A percentile compares a stretch with the other conserved stretches of the same genome.
phyloP scores from a whole-genome alignment of 1,140 invertebrate species.

The Heliothis subflexa region DNA sequence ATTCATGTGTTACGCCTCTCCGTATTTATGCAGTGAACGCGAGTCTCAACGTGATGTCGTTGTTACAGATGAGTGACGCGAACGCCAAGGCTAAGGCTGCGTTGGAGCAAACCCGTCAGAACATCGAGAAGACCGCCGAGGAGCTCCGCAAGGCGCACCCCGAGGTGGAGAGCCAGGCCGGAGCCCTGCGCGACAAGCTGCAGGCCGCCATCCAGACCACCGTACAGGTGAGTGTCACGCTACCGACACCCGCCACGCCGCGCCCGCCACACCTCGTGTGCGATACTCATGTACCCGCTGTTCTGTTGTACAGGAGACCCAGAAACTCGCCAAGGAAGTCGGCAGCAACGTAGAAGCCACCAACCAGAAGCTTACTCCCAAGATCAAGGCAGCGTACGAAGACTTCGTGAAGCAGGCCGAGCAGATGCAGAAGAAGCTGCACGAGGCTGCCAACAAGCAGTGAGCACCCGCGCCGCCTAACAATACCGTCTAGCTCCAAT shows the following conservation, averaged over 20 bases:
- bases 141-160: slow-evolving; percentile 76
- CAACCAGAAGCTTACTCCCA: slow-evolving; percentile 76
- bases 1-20: background rate
- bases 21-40: background rate
- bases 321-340: slow-evolving; percentile 76
- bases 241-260: no score
- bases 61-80: slow-evolving; percentile 70
- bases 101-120: slow-evolving; percentile 62
- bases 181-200: slow-evolving; percentile 65
- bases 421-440: slow-evolving; percentile 76
- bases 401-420: slow-evolving; percentile 76
- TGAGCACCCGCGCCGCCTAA: slow-evolving; percentile 41
- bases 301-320: slow-evolving; percentile 59
- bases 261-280: background rate
- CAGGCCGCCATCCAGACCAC: slow-evolving; percentile 69
- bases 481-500: slow-evolving; percentile 14
- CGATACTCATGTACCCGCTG: background rate
- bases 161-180: slow-evolving; percentile 75
- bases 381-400: slow-evolving; percentile 79
- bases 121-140: slow-evolving; percentile 65
- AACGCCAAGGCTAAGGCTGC: slow-evolving; percentile 79
- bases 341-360: slow-evolving; percentile 69
- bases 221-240: slow-evolving; percentile 57
- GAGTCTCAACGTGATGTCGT: background rate
- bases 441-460: slow-evolving; percentile 79